phyloP scores from a whole-genome alignment of 2,113 vertebrate genomes.

The Aramus guarauna region DNA sequence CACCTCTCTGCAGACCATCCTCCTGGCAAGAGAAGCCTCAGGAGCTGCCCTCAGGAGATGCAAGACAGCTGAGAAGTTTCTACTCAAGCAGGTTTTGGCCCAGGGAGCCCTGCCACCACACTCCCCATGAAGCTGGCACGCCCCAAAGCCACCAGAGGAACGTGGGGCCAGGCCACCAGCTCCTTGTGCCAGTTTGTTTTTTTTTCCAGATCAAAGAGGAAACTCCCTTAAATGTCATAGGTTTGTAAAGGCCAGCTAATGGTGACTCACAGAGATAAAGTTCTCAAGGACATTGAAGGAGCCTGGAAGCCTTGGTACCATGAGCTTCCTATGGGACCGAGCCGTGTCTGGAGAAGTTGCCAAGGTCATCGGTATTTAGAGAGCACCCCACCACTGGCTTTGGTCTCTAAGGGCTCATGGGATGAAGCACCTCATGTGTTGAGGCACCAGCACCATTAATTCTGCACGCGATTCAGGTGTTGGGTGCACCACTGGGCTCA shows the following conservation, averaged over 20 bases:
- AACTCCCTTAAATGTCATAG: neutral
- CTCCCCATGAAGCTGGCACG: neutral
- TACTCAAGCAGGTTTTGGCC: neutral
- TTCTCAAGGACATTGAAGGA: neutral
- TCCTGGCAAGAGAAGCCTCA: neutral
- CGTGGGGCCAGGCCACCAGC: neutral
- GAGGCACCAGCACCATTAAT: neutral
- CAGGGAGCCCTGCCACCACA: neutral
- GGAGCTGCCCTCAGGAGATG: neutral
- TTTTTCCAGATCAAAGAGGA: neutral
- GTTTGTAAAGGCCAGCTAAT: neutral
- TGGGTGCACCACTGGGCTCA: neutral
- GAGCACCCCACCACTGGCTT: neutral
- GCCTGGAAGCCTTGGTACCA: neutral
- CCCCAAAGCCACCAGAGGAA: neutral
- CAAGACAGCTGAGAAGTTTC: neutral
- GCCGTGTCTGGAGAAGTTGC: neutral
- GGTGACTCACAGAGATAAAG: constrained; percentile 7
- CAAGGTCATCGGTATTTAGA: neutral
- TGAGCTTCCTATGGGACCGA: neutral
- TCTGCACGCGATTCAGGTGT: neutral
- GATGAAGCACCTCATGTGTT: neutral
- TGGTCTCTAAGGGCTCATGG: neutral
- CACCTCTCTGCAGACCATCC: neutral
- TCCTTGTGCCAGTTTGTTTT: neutral